phyloP scores from a whole-genome alignment of 2,113 vertebrate species.

The Dipodomys merriami region DNA sequence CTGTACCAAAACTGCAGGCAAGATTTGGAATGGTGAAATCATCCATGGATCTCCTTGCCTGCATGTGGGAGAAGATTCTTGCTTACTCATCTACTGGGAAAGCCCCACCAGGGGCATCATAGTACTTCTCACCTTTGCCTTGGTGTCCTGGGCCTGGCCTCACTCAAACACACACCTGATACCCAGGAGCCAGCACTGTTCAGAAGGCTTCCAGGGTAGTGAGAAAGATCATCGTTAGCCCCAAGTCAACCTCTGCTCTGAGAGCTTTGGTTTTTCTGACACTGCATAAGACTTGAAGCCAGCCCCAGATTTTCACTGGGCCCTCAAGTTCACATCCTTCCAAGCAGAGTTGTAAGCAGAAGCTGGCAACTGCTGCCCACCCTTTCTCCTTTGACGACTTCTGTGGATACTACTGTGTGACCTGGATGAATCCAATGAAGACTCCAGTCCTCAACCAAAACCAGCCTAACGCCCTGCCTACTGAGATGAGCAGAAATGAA shows the following conservation, averaged over 20 bases:
- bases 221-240: neutral
- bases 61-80: neutral
- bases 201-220: neutral
- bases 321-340: neutral
- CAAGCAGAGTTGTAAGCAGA: neutral
- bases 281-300: neutral
- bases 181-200: neutral
- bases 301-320: neutral
- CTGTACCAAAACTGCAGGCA: neutral
- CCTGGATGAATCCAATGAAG: neutral
- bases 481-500: neutral
- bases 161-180: conserved; percentile 4
- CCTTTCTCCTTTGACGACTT: neutral
- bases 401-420: neutral
- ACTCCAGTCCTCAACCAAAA: neutral
- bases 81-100: neutral
- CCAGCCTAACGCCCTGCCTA: neutral
- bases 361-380: no score
- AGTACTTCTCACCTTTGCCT: neutral
- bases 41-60: neutral
- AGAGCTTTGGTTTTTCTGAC: neutral
- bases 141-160: neutral
- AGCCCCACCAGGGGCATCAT: neutral
- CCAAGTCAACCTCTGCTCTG: neutral
- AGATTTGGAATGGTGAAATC: neutral